A percentile compares a stretch with the other conserved stretches of the same genome.
Evolutionary conservation across 1,140 invertebrate genomes (phyloP).

Genomic region (Drosophila sproati): DNA sequence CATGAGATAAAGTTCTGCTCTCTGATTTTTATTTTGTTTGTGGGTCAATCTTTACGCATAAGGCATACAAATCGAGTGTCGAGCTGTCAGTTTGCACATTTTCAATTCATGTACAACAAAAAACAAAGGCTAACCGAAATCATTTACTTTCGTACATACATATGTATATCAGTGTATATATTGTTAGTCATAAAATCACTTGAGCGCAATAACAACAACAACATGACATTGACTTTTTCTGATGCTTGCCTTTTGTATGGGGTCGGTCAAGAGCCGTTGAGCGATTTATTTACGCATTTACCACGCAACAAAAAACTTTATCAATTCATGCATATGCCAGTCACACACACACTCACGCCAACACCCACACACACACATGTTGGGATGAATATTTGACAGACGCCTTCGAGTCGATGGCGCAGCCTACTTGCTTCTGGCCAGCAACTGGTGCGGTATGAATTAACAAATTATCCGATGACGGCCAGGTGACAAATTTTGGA

Average conservation of each 20-base stretch:
- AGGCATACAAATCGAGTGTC: conserved; percentile 65
- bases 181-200: conserved; percentile 64
- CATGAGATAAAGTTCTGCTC: conserved; percentile 28
- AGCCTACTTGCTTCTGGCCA: conserved; percentile 26
- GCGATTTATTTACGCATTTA: conserved; percentile 55
- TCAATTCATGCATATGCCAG: conserved; percentile 49
- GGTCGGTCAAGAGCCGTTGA: conserved; percentile 34
- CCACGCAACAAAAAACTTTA: conserved; percentile 48
- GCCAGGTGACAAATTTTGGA: conserved; percentile 60
- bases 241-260: conserved; percentile 21
- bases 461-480: conserved; percentile 65
- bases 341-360: conserved; percentile 16
- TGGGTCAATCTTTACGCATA: conserved; percentile 43
- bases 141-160: neutral
- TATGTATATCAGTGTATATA: conserved; percentile 9
- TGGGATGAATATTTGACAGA: conserved; percentile 19
- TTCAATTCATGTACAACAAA: conserved; percentile 61
- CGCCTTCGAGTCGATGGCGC: conserved; percentile 25
- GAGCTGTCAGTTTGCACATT: conserved; percentile 49
- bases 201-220: conserved; percentile 25
- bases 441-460: conserved; percentile 28
- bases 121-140: conserved; percentile 16
- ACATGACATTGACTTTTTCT: conserved; percentile 43
- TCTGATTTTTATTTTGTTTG: conserved; percentile 12
- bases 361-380: neutral